Conservation (phyloP, 1,140 invertebrate species). For the Bombus vancouverensis region DNA sequence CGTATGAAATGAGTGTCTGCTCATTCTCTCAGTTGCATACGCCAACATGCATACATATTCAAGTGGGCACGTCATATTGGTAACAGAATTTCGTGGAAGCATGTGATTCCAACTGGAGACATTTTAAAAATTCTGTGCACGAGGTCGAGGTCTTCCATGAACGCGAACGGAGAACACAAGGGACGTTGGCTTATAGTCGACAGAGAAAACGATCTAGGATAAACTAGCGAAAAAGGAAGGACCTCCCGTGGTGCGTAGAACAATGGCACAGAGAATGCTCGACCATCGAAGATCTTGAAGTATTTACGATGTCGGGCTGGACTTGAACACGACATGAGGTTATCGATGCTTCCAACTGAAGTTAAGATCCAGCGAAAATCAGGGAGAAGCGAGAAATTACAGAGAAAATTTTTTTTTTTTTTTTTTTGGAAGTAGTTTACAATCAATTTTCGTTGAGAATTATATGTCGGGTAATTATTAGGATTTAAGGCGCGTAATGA, state of each 20-base stretch:
- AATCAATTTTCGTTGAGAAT: no score
- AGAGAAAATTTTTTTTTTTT: background rate
- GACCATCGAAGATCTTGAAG: slow-evolving; percentile 46
- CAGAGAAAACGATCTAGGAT: slow-evolving; percentile 46
- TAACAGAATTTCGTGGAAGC: slow-evolving; percentile 23
- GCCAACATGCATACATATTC: slow-evolving; percentile 13
- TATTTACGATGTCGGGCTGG: slow-evolving; percentile 48
- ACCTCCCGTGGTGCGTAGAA: slow-evolving; percentile 53
- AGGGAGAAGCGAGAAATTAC: background rate
- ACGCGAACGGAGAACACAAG: background rate
- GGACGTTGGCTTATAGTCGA: slow-evolving; percentile 8
- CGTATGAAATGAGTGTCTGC: background rate
- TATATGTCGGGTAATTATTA: no score
- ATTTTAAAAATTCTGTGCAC: slow-evolving; percentile 37
- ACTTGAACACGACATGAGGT: slow-evolving; percentile 20
- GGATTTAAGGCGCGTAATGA: no score
- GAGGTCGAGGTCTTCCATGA: slow-evolving; percentile 21
- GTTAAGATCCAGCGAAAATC: background rate
- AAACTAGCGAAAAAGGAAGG: slow-evolving; percentile 52
- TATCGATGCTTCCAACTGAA: slow-evolving; percentile 8
- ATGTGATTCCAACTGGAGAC: background rate
- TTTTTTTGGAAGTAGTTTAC: no score
- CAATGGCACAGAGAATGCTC: slow-evolving; percentile 36
- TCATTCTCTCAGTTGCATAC: background rate
- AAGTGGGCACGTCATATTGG: slow-evolving; percentile 20